Conservation (phyloP, 2,888 invertebrate species). For the Pammene aurita region DNA sequence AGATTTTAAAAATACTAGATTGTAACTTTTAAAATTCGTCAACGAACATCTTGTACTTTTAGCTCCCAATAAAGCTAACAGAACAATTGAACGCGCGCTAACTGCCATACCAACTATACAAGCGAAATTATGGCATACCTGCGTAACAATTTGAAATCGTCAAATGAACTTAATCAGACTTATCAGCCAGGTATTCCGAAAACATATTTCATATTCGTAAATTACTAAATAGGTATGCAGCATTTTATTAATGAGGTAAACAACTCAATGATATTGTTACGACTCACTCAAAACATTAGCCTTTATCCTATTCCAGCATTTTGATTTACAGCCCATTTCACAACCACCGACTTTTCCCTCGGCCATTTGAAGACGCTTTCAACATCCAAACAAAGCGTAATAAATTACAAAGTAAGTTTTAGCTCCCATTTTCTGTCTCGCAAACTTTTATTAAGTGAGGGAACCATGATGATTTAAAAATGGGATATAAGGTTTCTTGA, state of each 20-base stretch:
- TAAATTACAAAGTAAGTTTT: slow-evolving; percentile 64
- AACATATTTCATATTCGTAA: not conserved
- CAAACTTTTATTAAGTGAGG: slow-evolving; percentile 60
- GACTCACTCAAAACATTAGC: slow-evolving; percentile 39
- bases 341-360: slow-evolving; percentile 38
- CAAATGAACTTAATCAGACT: no score
- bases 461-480: slow-evolving; percentile 46
- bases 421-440: slow-evolving; percentile 47
- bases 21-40: not conserved
- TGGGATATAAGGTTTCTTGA: slow-evolving; percentile 41
- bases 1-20: not conserved
- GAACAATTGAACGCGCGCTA: no score
- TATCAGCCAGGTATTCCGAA: not conserved
- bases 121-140: no score
- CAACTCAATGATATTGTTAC: slow-evolving; percentile 37
- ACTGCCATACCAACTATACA: no score
- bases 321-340: slow-evolving; percentile 40
- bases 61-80: no score
- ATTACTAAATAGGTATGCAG: slow-evolving; percentile 21
- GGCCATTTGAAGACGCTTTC: slow-evolving; percentile 45
- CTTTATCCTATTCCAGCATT: slow-evolving; percentile 33
- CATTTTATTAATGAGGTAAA: slow-evolving; percentile 32
- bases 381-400: slow-evolving; percentile 60
- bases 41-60: no score
- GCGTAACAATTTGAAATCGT: no score